A percentile compares a stretch with the other conserved stretches of the same genome.
phyloP scores from a whole-genome alignment of 2,888 invertebrate species.

The Cryptus armator region DNA sequence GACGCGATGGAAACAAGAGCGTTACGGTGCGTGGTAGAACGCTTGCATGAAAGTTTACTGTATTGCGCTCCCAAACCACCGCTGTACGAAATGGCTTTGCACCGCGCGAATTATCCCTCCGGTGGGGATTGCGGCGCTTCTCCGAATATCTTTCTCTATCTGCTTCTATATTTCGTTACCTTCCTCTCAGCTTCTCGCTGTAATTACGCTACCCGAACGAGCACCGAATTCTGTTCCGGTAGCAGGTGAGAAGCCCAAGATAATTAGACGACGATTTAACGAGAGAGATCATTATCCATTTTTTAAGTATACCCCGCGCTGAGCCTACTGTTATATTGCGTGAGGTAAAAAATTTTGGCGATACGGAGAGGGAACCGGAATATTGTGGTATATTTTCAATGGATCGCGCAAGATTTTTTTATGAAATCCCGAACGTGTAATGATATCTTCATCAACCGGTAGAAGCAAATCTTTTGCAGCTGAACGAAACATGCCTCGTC shows the following conservation, averaged over 20 bases:
- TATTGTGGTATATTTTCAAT: neutral
- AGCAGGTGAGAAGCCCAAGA: constrained; percentile 17
- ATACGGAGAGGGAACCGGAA: too few species aligned
- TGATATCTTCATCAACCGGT: too few species aligned
- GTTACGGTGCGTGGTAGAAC: neutral
- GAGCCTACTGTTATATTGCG: neutral
- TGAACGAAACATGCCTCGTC: too few species aligned
- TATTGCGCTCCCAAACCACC: constrained; percentile 13
- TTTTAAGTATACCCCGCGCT: neutral
- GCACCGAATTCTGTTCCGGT: constrained; percentile 2
- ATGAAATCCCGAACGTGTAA: too few species aligned
- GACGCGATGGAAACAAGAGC: neutral
- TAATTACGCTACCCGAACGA: constrained; percentile 13
- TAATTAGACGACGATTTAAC: constrained; percentile 17
- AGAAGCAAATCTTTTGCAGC: too few species aligned
- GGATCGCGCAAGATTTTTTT: too few species aligned
- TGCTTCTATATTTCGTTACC: neutral
- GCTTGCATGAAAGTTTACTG: constrained; percentile 28
- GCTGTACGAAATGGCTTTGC: constrained; percentile 32
- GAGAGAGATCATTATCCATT: constrained; percentile 17
- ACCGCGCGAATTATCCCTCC: constrained; percentile 40
- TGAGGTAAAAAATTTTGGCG: neutral
- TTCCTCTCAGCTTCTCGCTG: constrained; percentile 25
- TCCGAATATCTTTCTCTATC: constrained; percentile 37
- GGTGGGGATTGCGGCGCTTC: constrained; percentile 19